phyloP scores from a whole-genome alignment of 2,797 vertebrate species.

The Helarctos malayanus region DNA sequence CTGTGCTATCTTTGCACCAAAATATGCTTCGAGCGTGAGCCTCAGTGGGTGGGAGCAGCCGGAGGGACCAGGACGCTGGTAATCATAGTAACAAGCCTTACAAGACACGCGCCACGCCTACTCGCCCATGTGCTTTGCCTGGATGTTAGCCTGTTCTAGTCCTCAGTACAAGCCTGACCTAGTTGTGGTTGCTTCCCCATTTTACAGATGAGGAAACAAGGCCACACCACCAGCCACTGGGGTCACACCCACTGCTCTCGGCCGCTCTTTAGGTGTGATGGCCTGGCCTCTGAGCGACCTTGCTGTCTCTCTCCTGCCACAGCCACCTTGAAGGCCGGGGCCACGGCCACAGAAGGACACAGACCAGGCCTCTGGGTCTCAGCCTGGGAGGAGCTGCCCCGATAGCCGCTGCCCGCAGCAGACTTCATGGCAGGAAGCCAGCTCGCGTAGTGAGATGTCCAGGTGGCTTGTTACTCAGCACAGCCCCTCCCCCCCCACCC shows the following conservation, averaged over 20 bases:
- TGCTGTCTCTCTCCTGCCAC: neutral
- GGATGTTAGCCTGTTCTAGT: accelerated
- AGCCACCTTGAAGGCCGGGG: neutral
- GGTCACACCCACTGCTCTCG: neutral
- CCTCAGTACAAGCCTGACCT: neutral
- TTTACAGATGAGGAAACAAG: neutral
- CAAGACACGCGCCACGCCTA: accelerated
- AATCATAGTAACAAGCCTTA: neutral
- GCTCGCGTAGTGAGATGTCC: accelerated
- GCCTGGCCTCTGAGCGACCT: neutral
- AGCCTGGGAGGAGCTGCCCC: too few species aligned
- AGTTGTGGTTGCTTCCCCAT: neutral
- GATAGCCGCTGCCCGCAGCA: accelerated
- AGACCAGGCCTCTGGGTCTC: neutral
- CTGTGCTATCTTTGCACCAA: neutral
- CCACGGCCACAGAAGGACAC: neutral
- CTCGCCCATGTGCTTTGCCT: neutral
- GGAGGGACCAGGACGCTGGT: accelerated
- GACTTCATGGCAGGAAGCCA: neutral
- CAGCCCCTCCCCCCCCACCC: accelerated
- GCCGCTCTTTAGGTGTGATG: neutral
- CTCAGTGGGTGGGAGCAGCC: neutral
- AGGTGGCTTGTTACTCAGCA: neutral
- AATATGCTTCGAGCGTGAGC: neutral
- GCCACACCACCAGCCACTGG: neutral